Evolutionary conservation across 2,113 vertebrate species (phyloP), one percentile per base, ranked within the genome.

Genomic region (Nipponia nippon): DNA sequence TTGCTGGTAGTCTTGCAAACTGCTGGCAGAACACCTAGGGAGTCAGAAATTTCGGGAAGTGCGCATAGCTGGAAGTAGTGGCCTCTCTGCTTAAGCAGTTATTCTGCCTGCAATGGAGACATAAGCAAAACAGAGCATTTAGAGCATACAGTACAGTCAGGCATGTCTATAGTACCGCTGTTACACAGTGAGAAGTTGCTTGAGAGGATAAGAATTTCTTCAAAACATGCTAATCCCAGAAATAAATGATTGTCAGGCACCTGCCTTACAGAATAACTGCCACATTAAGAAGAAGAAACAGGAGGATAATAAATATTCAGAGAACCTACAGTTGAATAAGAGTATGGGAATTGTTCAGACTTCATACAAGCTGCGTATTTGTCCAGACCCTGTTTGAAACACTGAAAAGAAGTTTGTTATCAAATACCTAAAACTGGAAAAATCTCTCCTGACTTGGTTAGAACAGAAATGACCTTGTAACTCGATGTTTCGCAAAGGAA

Each of bases 201-300:
- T 29, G 26, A 78, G 42, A 50, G 69, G 27, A 21, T 36, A 66
- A 77, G 36, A 49, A 21, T 53, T 72, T 95, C 29, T 82, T 96
- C 38, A 55, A 78, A 91, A 47, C 18, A 25, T 77, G 53, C 49
- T 93, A 44, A 77, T 83, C 26, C 29, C 15, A 25, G 38, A 79
- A 67, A 26, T 6, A 70, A 62, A 22, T 53, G 0, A 47, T 56
- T 75, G 44, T 70, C 0, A 0, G 14, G 10, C 59, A 40, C 56
- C 52, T 79, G 34, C 30, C 44, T 90, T 71, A 26, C 16, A 91
- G 73, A 70, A 7, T 78, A 90, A 59, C 47, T 76, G 36, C 56
- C 16, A 16, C 12, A 3, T 63, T 65, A 73, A 26, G 56, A 66
- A 58, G 17, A 59, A 83, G 36, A 82, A 87, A 47, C 32, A 46